A percentile compares a stretch with the other conserved stretches of the same genome.
Conservation (phyloP, 1,140 invertebrate species). For the Drosophila virilis region DNA sequence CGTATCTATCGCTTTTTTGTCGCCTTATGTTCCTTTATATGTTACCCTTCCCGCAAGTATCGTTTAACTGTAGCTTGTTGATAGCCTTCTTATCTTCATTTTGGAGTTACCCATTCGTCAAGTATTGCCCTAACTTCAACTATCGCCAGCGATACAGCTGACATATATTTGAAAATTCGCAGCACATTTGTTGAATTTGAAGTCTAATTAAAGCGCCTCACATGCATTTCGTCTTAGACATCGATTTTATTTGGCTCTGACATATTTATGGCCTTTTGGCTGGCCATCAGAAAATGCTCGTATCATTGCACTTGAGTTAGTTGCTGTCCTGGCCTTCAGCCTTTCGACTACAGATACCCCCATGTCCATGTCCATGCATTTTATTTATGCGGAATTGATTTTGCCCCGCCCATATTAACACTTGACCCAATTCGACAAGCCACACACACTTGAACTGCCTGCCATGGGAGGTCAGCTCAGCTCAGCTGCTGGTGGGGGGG, state of each 20-base stretch:
- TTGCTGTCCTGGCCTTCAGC: conserved; percentile 18
- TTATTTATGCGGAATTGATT: conserved; percentile 55
- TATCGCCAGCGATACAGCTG: neutral
- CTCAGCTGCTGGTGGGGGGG: neutral
- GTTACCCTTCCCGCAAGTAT: neutral
- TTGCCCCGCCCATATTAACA: conserved; percentile 54
- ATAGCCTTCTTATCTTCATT: too few relatives aligned
- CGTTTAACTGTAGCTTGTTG: too few relatives aligned
- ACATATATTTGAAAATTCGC: too few relatives aligned
- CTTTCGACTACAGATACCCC: conserved; percentile 20
- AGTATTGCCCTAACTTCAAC: neutral
- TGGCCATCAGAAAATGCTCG: conserved; percentile 18
- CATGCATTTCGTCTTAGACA: conserved; percentile 5
- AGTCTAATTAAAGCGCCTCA: neutral
- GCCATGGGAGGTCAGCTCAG: conserved; percentile 47
- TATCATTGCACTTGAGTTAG: conserved; percentile 38
- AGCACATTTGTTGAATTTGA: conserved; percentile 1
- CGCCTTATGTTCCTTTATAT: too few relatives aligned
- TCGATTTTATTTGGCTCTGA: conserved; percentile 8
- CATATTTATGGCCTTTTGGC: conserved; percentile 23
- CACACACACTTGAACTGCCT: conserved; percentile 36
- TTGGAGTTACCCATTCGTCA: too few relatives aligned
- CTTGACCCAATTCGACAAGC: conserved; percentile 72
- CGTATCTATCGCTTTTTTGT: neutral
- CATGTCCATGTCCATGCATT: conserved; percentile 30